Conservation (phyloP, 2,888 invertebrate species). For the Augiades crinisus region DNA sequence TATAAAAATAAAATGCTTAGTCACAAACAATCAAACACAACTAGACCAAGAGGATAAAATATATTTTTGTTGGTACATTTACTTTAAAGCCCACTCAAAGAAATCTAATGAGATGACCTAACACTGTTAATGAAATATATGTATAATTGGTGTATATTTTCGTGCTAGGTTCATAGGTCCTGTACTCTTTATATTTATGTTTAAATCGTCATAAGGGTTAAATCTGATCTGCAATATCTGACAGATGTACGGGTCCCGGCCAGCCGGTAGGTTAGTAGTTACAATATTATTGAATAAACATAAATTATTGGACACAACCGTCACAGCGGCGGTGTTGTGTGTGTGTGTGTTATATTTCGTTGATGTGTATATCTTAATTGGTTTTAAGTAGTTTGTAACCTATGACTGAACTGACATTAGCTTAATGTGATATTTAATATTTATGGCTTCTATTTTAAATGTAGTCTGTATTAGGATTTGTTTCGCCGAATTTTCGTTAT, state of each 20-base stretch:
- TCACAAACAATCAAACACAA: no score
- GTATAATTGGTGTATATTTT: no score
- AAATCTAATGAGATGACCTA: no score
- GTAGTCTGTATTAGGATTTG: slow-evolving; percentile 37
- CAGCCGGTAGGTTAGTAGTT: slow-evolving; percentile 17
- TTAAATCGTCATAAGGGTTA: no score
- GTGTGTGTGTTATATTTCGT: slow-evolving; percentile 27
- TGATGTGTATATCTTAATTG: slow-evolving; percentile 35
- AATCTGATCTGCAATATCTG: neutral
- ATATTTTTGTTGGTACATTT: no score
- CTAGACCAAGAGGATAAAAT: no score
- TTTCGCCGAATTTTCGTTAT: slow-evolving; percentile 2
- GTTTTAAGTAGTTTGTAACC: slow-evolving; percentile 58
- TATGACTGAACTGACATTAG: slow-evolving; percentile 77
- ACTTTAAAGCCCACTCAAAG: no score
- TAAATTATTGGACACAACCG: slow-evolving; percentile 4
- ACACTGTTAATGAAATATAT: no score
- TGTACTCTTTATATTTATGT: no score
- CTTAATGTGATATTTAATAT: slow-evolving; percentile 80
- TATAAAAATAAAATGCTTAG: no score
- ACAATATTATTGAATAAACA: slow-evolving; percentile 11
- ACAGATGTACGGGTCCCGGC: neutral
- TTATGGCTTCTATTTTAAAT: slow-evolving; percentile 65
- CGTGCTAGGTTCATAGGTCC: no score
- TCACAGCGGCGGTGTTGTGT: slow-evolving; percentile 22